phyloP scores from a whole-genome alignment of 1,140 invertebrate genomes.

The Drosophila melanica region DNA sequence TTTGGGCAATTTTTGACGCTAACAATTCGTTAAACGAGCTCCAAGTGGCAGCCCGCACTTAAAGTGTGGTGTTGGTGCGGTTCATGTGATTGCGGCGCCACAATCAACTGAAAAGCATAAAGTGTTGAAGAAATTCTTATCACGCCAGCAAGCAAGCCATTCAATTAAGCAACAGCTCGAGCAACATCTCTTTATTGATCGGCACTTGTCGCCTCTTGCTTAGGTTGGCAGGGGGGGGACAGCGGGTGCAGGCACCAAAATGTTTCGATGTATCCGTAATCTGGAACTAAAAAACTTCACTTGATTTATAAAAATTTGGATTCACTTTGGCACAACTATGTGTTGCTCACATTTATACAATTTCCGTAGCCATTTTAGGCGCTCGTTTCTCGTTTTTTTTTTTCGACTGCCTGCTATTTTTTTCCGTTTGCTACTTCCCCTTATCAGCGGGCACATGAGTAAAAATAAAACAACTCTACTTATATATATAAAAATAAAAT shows the following conservation, averaged over 20 bases:
- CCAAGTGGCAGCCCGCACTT: slow-evolving; percentile 26
- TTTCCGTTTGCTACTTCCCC: slow-evolving; percentile 8
- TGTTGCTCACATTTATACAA: slow-evolving; percentile 30
- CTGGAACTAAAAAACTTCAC: slow-evolving; percentile 1
- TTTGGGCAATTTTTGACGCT: slow-evolving; percentile 16
- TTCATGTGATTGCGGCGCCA: slow-evolving; percentile 26
- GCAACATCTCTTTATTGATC: slow-evolving; percentile 35
- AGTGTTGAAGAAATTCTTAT: slow-evolving; percentile 45
- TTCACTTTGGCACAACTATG: slow-evolving; percentile 16
- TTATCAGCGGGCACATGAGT: slow-evolving; percentile 26
- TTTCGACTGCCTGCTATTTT: slow-evolving; percentile 17
- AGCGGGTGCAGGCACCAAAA: neutral
- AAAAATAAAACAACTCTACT: slow-evolving; percentile 19
- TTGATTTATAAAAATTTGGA: slow-evolving; percentile 4
- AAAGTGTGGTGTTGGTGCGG: slow-evolving; percentile 11
- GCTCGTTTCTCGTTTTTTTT: slow-evolving; percentile 15
- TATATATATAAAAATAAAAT: slow-evolving; percentile 35
- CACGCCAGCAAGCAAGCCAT: slow-evolving; percentile 53
- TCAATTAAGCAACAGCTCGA: slow-evolving; percentile 58
- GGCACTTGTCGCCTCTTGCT: neutral
- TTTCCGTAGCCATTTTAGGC: slow-evolving; percentile 1
- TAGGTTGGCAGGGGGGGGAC: neutral
- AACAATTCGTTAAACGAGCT: slow-evolving; percentile 38
- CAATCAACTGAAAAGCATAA: slow-evolving; percentile 16
- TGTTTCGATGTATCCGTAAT: neutral